Evolutionary conservation across 1,140 invertebrate genomes (phyloP), one percentile per base, ranked within the genome.

Genomic region (Anoplolepis gracilipes): DNA sequence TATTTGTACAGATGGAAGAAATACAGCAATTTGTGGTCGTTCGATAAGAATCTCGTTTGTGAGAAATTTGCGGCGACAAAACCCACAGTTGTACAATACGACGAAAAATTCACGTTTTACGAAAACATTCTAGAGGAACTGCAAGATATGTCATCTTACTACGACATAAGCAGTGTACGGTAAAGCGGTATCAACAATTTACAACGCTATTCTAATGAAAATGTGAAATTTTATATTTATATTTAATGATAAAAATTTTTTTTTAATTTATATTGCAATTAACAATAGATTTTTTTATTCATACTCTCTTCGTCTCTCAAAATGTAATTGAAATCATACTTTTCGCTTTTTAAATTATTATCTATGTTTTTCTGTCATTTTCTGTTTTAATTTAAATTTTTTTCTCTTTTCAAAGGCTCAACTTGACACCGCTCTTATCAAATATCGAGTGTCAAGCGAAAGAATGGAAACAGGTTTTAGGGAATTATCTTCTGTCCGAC

Each of bases 51-150:
- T 67, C 91, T 96, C 19, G 96, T 96, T 3, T 97, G 97, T 86
- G 96, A 98, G 87, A 97, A 97, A 92, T 99, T 98, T 95, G 95
- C 97, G 4, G 94, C 95, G 39, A 97, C 96, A 72, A 95, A 96
- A 91, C 97, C 97, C 4, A 96, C 97, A 16, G 96, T 98, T 5
- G 95, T 96, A 28, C 96, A 96, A 84, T 98, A 97, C 94, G 97
- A 98, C 91, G 97, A 98, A 84, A 97, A 97, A 93, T 97, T 99
- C 89, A 96, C 96, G 90, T 98, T 97, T 94, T 98, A 98, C 93
- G 96, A 96, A 89, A 96, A 96, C 76, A 97, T 98, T 10, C 96
- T 98, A n/a, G 95, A 96, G 2, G 97, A 98, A 86, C 92, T 98
- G 46, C 90, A 96, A 10, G 95, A 96, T 2, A 96, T 96, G 89